Percentiles rank a stretch among this genome's conserved stretches.
phyloP scores from a whole-genome alignment of 2,797 vertebrate genomes.

The Chrysocyon brachyurus region DNA sequence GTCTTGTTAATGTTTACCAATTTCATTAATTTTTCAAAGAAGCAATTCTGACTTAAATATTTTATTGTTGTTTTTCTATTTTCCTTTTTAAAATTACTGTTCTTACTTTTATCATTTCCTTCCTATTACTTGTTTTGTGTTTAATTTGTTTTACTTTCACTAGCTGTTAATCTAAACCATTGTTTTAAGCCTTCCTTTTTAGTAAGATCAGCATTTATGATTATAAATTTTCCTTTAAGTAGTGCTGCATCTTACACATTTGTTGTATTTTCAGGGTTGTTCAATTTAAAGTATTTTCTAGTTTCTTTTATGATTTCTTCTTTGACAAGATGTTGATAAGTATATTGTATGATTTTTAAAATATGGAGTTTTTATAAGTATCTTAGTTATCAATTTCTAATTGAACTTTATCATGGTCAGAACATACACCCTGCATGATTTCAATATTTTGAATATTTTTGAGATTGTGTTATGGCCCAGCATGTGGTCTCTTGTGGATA shows the following conservation, averaged over 20 bases:
- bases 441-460: neutral
- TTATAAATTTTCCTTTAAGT: neutral
- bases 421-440: neutral
- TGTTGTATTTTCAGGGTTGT: neutral
- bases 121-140: neutral
- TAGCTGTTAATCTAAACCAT: neutral
- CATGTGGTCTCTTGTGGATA: neutral
- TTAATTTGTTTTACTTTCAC: neutral
- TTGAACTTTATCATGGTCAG: neutral
- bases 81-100: neutral
- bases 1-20: neutral
- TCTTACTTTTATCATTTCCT: neutral
- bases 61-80: neutral
- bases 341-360: neutral
- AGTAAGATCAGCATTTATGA: neutral
- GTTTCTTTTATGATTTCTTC: conserved; percentile 39
- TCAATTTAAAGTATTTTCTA: neutral
- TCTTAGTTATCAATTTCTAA: neutral
- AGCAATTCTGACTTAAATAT: neutral
- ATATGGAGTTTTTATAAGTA: neutral
- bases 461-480: neutral
- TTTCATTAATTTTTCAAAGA: conserved; percentile 23
- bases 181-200: neutral
- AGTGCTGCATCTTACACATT: neutral
- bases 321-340: neutral